Evolutionary conservation across 2,888 invertebrate species (phyloP), one percentile per base, ranked within the genome.

Genomic region (Ligdia adustata): DNA sequence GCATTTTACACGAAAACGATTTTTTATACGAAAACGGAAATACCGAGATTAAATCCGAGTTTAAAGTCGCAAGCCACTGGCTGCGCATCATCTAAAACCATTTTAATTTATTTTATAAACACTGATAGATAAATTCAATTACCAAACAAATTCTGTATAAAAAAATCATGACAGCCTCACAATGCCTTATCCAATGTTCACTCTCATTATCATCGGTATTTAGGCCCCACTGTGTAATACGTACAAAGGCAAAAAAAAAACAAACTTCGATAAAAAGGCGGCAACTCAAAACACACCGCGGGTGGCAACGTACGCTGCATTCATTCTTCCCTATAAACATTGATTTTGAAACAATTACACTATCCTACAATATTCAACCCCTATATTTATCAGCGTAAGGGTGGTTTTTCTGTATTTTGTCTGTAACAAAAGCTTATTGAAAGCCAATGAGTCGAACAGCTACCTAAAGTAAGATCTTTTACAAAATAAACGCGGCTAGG

Each of bases 181-280:
- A 39, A 40, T 42, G 35, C 64, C 49, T 73, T 60, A 79, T 76
- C 73, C 75, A 71, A 76, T 76, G 72, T 75, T 69, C 62, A 63
- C 66, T 57, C 64, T 72, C 69, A 75, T 79, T 75, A 74, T 72
- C 34, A 65, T 57, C 66, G 71, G 72, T 71, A 65, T 70, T 75
- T 75, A 72, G 66, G 54, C 56, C 47, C 53, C 57, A 47, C 57
- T 62, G 59, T 59, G 65, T 64, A 66, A 68, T 60, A 48, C 58
- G 31, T 64, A 69, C 68, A 72, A 66, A 47, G 57, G 40, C 15
- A 18, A 41, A 47, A 47, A n/a, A n/a, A 24, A 28, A 22, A 31
- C 27, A 33, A 22, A 32, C 9, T 16, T 9, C 3, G 16, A 37
- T 16, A 27, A 35, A 27, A 26, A 54, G 57, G 64, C 64, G 66